phyloP scores from a whole-genome alignment of 2,113 vertebrate genomes.

The Stegostoma tigrinum region DNA sequence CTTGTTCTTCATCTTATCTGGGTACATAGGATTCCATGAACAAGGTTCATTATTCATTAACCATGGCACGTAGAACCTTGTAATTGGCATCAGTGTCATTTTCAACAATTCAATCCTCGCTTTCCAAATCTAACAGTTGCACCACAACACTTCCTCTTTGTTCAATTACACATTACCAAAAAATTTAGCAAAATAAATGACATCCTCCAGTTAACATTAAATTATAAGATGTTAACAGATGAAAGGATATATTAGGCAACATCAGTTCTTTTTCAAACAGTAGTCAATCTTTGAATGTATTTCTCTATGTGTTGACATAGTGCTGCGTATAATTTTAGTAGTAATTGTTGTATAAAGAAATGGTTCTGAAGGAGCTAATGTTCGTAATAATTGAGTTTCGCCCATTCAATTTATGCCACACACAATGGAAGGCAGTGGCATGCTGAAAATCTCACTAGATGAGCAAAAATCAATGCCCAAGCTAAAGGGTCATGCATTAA shows the following conservation, averaged over 20 bases:
- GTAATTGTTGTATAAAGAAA: background rate
- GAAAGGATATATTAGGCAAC: background rate
- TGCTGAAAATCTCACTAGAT: no score
- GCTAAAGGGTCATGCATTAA: no score
- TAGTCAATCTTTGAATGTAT: background rate
- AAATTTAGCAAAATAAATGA: background rate
- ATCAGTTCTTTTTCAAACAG: background rate
- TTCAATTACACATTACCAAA: no score
- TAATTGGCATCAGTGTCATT: background rate
- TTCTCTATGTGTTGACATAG: background rate
- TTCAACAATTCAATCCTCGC: background rate
- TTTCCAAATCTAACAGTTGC: background rate
- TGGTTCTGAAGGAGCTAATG: no score
- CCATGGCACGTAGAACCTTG: background rate
- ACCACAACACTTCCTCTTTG: no score
- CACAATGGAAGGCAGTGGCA: no score
- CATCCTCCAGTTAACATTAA: background rate
- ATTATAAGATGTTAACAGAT: background rate
- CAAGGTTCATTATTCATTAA: background rate
- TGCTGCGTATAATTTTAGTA: background rate
- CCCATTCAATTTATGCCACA: no score
- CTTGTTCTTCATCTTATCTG: background rate
- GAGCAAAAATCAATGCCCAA: no score
- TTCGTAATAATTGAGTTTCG: no score
- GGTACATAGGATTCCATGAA: background rate